phyloP scores from a whole-genome alignment of 1,140 invertebrate species.

The Oreohelix idahoensis region DNA sequence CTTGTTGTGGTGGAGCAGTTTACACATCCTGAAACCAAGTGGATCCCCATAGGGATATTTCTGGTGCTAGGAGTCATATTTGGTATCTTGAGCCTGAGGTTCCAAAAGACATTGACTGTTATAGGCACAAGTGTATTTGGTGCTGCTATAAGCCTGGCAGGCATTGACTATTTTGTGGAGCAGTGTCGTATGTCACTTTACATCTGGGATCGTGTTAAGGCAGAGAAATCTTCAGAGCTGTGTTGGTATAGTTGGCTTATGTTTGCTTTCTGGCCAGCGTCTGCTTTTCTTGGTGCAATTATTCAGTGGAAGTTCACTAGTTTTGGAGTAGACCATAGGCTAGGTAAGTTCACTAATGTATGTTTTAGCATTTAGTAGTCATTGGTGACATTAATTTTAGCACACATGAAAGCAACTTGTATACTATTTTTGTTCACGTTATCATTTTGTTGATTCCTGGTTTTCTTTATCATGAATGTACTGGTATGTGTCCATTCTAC shows the following conservation, averaged over 20 bases:
- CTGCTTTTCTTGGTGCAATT: constrained; percentile 80
- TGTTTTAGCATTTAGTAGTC: no score
- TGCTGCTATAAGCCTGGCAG: constrained; percentile 81
- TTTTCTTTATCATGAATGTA: no score
- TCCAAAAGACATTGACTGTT: constrained; percentile 83
- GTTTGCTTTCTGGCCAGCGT: constrained; percentile 82
- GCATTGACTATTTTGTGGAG: constrained; percentile 85
- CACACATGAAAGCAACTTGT: no score
- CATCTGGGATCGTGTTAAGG: constrained; percentile 77
- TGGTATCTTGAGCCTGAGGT: constrained; percentile 82
- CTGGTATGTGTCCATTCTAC: no score
- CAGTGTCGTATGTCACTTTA: constrained; percentile 81
- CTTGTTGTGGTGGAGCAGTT: constrained; percentile 65
- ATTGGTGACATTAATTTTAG: no score
- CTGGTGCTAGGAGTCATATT: constrained; percentile 80
- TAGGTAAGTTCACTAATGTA: constrained; percentile 65
- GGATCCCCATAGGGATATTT: constrained; percentile 81
- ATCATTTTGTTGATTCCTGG: no score
- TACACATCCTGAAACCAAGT: constrained; percentile 74
- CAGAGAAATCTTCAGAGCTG: constrained; percentile 73
- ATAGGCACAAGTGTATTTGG: constrained; percentile 84
- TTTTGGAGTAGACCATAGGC: constrained; percentile 79
- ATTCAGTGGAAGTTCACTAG: constrained; percentile 83
- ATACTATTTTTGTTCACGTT: no score
- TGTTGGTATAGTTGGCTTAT: constrained; percentile 86